phyloP scores from a whole-genome alignment of 2,113 vertebrate genomes.

The Shinisaurus crocodilurus region DNA sequence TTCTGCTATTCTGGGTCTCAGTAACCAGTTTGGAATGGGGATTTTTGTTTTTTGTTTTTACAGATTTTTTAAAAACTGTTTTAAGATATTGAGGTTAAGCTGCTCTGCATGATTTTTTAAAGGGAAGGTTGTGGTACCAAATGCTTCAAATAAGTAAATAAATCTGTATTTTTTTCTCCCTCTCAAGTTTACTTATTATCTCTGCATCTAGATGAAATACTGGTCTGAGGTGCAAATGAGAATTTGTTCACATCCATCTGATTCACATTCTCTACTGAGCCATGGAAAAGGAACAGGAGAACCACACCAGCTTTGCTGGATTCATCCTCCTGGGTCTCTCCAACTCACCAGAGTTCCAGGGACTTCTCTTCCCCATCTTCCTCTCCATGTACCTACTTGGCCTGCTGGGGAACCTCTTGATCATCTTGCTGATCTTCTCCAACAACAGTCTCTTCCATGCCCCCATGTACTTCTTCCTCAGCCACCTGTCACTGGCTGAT shows the following conservation, averaged over 20 bases:
- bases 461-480: slow-evolving; percentile 56
- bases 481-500: slow-evolving; percentile 47
- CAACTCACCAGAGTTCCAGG: slow-evolving; percentile 11
- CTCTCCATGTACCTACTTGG: slow-evolving; percentile 48
- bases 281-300: slow-evolving; percentile 5
- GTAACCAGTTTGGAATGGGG: too few relatives aligned
- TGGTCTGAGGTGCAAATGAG: not conserved
- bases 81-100: too few relatives aligned
- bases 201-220: not conserved
- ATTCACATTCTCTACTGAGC: not conserved
- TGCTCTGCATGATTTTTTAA: too few relatives aligned
- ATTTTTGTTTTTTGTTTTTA: too few relatives aligned
- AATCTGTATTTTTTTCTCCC: not conserved
- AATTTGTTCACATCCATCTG: not conserved
- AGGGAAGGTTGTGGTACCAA: too few relatives aligned
- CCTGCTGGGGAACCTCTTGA: slow-evolving; percentile 47
- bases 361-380: slow-evolving; percentile 45
- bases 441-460: slow-evolving; percentile 23
- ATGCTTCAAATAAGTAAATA: too few relatives aligned
- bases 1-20: too few relatives aligned
- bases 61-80: too few relatives aligned
- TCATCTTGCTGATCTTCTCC: slow-evolving; percentile 36
- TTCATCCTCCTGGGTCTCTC: slow-evolving; percentile 49
- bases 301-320: slow-evolving; percentile 24
- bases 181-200: not conserved